phyloP scores from a whole-genome alignment of 2,888 invertebrate species.

The Coelinius sp. region DNA sequence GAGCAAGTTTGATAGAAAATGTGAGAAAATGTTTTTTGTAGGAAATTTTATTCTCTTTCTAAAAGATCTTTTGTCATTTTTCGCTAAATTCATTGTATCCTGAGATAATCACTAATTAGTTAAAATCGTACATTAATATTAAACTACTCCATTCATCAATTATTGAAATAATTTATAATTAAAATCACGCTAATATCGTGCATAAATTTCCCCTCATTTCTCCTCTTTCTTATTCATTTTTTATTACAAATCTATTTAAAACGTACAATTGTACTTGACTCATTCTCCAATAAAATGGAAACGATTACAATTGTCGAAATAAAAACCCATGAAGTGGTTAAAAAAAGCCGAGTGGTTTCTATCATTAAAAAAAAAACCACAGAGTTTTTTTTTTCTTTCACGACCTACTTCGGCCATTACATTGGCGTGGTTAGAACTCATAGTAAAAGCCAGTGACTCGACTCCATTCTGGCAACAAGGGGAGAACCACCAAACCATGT shows the following conservation, averaged over 20 bases:
- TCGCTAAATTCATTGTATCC: no score
- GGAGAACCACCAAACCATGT: background rate
- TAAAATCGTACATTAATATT: no score
- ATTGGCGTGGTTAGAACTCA: background rate
- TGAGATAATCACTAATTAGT: no score
- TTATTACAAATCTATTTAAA: background rate
- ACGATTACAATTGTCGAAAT: background rate
- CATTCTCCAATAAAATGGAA: background rate
- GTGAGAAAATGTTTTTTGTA: no score
- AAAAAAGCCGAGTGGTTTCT: background rate
- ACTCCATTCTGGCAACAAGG: background rate
- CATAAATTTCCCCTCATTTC: background rate
- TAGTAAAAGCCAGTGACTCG: conserved; percentile 4
- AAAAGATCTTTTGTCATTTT: no score
- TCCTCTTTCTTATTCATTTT: background rate
- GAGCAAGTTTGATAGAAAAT: no score
- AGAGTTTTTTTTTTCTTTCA: background rate
- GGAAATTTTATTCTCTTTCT: no score
- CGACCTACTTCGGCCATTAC: background rate
- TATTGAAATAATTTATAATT: no score
- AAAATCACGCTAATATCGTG: no score
- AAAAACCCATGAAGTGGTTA: conserved; percentile 5
- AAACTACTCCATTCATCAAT: no score
- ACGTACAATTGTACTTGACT: background rate
- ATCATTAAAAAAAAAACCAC: background rate